Conservation (phyloP, 2,888 invertebrate genomes). For the Cephus nigrinus region DNA sequence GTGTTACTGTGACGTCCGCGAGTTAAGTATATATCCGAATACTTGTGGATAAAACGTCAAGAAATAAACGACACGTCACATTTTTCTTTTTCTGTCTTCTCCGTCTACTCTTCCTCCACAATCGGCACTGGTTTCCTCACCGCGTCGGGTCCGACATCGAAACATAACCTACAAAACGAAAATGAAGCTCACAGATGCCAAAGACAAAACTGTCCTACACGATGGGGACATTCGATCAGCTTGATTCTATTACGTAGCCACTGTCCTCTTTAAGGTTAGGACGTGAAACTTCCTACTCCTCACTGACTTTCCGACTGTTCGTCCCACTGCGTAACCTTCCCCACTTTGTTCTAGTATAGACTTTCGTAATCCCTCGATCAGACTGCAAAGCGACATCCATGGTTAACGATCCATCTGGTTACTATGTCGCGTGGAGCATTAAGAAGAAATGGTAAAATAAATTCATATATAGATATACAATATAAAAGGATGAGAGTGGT, state of each 20-base stretch:
- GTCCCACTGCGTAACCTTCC: neutral
- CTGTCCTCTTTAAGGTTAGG: neutral
- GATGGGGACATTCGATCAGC: neutral
- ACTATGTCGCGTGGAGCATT: neutral
- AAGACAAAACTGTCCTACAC: neutral
- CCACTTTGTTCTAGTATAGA: neutral
- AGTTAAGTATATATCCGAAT: neutral
- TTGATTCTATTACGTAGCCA: neutral
- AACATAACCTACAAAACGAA: neutral
- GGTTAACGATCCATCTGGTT: neutral
- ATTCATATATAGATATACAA: neutral
- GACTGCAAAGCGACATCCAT: neutral
- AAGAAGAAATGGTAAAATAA: neutral
- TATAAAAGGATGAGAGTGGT: neutral
- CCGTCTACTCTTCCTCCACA: neutral
- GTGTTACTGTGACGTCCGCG: neutral
- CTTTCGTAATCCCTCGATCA: neutral
- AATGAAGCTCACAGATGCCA: neutral
- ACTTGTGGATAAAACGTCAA: neutral
- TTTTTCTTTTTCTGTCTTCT: neutral
- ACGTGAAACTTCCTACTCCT: neutral
- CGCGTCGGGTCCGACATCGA: neutral
- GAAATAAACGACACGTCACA: neutral
- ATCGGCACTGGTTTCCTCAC: neutral
- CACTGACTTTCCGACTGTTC: neutral